Conservation (phyloP, 1,140 invertebrate species). For the Drosophila lacteicornis region DNA sequence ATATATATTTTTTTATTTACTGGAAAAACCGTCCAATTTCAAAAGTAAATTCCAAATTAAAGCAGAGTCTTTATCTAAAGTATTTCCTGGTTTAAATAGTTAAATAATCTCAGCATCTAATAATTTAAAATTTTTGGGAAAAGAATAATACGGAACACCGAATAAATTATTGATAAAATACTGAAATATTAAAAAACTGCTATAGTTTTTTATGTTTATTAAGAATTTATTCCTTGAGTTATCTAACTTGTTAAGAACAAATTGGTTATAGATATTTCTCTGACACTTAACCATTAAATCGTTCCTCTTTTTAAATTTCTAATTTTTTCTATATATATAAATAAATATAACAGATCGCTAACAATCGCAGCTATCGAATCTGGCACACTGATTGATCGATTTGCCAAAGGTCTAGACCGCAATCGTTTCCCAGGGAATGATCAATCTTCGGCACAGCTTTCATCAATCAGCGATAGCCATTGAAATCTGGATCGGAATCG, state of each 20-base stretch:
- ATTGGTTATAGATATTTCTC: too few relatives aligned
- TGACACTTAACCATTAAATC: too few relatives aligned
- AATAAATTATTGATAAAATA: too few relatives aligned
- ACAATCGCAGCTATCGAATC: constrained; percentile 16
- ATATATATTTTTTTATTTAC: too few relatives aligned
- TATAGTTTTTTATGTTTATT: neutral
- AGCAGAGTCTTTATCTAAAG: too few relatives aligned
- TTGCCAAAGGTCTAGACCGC: constrained; percentile 31
- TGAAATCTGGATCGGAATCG: constrained; percentile 68
- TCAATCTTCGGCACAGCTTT: constrained; percentile 59
- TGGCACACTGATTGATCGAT: constrained; percentile 32
- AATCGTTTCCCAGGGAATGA: constrained; percentile 28
- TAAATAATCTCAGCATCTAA: too few relatives aligned
- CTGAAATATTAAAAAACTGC: too few relatives aligned
- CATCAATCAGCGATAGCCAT: constrained; percentile 64
- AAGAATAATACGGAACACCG: too few relatives aligned
- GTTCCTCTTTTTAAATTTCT: neutral
- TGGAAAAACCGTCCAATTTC: too few relatives aligned
- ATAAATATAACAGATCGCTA: neutral
- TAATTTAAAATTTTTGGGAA: too few relatives aligned
- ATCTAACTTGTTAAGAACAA: neutral
- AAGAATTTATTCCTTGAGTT: neutral
- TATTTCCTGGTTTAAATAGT: too few relatives aligned
- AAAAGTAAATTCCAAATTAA: too few relatives aligned
- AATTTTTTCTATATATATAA: neutral